Evolutionary conservation across 2,888 invertebrate genomes (phyloP).

Genomic region (Parochlus steinenii): DNA sequence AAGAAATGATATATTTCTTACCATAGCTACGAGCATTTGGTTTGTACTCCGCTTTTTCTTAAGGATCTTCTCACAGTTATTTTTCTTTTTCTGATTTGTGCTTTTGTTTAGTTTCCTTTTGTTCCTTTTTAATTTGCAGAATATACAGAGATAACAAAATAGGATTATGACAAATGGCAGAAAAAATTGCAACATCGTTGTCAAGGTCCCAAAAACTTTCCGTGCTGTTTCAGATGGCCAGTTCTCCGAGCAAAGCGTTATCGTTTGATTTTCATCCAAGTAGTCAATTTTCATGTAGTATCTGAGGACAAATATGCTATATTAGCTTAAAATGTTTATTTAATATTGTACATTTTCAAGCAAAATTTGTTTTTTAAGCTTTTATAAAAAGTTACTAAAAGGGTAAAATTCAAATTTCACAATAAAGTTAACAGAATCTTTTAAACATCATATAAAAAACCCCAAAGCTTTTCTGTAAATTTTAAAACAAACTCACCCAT

Average conservation of each 20-base stretch:
- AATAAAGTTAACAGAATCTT: no score
- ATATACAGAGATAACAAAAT: constrained; percentile 87
- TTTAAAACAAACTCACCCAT: no score
- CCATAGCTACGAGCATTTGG: constrained; percentile 67
- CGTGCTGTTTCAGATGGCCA: constrained; percentile 79
- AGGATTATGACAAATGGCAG: constrained; percentile 88
- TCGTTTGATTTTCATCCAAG: constrained; percentile 28
- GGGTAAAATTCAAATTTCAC: no score
- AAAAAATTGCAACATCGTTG: constrained; percentile 81
- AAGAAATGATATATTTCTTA: neutral
- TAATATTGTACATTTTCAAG: no score
- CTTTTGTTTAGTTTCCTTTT: constrained; percentile 42
- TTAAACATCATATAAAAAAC: no score
- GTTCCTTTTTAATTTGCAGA: constrained; percentile 51
- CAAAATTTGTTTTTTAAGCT: no score
- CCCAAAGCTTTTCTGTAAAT: no score
- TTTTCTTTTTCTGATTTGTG: constrained; percentile 54
- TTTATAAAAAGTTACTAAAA: no score
- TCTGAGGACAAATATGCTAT: no score
- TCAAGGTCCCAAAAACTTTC: constrained; percentile 68
- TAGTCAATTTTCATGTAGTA: constrained; percentile 49
- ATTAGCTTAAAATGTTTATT: no score
- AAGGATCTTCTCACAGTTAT: constrained; percentile 5
- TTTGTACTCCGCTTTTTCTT: constrained; percentile 41
- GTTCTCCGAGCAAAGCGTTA: constrained; percentile 61